Evolutionary conservation across 2,113 vertebrate species (phyloP).

Genomic region (Ammodytes marinus): DNA sequence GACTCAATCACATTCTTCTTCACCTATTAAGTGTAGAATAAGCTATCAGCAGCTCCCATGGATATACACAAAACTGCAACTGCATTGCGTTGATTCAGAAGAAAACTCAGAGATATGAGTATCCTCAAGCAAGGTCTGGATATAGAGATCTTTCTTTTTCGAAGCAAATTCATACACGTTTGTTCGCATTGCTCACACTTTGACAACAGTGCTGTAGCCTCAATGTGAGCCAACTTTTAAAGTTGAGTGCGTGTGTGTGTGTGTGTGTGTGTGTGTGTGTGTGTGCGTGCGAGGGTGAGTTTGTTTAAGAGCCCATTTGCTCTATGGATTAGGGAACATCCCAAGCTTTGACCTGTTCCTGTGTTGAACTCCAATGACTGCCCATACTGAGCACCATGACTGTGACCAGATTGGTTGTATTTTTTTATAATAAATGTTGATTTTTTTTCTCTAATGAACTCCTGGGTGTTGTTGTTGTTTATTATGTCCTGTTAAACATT

Average conservation of each 20-base stretch:
- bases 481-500: background rate
- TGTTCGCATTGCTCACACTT: too few relatives aligned
- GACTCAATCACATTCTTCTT: conserved; percentile 53
- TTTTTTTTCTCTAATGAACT: conserved; percentile 53
- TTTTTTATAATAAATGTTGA: conserved; percentile 75
- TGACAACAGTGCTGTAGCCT: too few relatives aligned
- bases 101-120: too few relatives aligned
- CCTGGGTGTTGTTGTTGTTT: background rate
- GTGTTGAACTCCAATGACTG: conserved; percentile 37
- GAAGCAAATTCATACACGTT: too few relatives aligned
- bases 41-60: too few relatives aligned
- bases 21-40: conserved; percentile 5
- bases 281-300: conserved; percentile 11
- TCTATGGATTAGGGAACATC: conserved; percentile 27
- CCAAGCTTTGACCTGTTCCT: conserved; percentile 29
- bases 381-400: conserved; percentile 19
- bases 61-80: too few relatives aligned
- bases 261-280: background rate
- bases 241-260: too few relatives aligned
- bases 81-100: too few relatives aligned
- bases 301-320: conserved; percentile 19
- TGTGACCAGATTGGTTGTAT: conserved; percentile 52
- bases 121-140: too few relatives aligned
- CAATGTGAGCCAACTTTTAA: too few relatives aligned
- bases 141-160: too few relatives aligned